phyloP scores from a whole-genome alignment of 2,797 vertebrate genomes.

The Oryzias dopingdopingensis region DNA sequence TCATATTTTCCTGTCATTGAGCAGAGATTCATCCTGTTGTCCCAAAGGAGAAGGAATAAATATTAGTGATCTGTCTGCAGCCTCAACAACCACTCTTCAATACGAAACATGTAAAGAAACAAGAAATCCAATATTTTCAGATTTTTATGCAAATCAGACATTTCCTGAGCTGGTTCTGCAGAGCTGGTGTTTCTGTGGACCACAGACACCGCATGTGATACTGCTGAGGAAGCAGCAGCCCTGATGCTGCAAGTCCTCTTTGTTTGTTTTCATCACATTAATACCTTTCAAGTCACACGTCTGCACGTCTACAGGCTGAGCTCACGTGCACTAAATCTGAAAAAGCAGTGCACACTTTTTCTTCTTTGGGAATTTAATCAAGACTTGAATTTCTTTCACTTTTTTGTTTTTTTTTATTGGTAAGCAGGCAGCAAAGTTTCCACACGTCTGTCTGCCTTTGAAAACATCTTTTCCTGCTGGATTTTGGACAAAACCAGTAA shows the following conservation, averaged over 20 bases:
- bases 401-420: no score
- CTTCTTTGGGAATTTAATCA: no score
- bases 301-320: conserved; percentile 40
- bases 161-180: conserved; percentile 53
- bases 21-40: conserved; percentile 47
- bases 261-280: conserved; percentile 63
- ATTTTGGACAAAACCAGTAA: no score
- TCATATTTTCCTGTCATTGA: conserved; percentile 32
- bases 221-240: conserved; percentile 62
- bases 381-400: no score
- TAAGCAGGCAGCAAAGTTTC: no score
- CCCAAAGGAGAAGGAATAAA: conserved; percentile 41
- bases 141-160: conserved; percentile 76
- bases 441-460: no score
- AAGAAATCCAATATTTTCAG: conserved; percentile 68
- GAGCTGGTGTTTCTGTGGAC: conserved; percentile 64
- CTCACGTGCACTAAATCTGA: conserved; percentile 25
- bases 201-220: conserved; percentile 59
- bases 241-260: conserved; percentile 42
- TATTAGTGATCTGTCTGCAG: conserved; percentile 41
- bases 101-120: conserved; percentile 32
- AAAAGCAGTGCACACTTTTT: conserved; percentile 3
- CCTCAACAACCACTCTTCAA: conserved; percentile 45
- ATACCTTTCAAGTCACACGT: conserved; percentile 55
- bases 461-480: no score